Evolutionary conservation across 2,113 vertebrate species (phyloP), one percentile per base, ranked within the genome.

Genomic region (Holacanthus passer): DNA sequence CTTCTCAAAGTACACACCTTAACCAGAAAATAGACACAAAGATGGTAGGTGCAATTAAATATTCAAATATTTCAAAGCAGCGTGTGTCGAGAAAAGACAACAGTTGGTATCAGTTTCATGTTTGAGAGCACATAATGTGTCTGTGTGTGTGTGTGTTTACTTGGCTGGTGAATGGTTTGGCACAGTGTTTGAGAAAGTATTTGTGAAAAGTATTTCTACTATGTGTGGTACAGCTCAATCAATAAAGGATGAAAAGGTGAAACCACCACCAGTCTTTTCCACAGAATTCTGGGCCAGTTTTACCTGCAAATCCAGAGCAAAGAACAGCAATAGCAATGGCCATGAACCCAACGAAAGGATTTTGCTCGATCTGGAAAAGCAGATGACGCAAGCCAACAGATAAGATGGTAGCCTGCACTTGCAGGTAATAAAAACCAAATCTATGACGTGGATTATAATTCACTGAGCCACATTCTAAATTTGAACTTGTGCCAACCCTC

Each of bases 221-320:
- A 1, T 43, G 20, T 45, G 2, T 48, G 13, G 50, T 2, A n/a
- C n/a, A 29, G 39, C 24, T 32, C 24, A 55, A 22, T 29, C 7
- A 73, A 13, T 48, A 39, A 24, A 19, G 37, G 62, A 22, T 11
- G 3, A 22, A 50, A 10, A 47, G 73, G 24, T 62, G 56, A 53
- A 20, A 31, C 55, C 29, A 52, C 17, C 3, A 12, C 3, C 1
- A 52, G 47, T 16, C 0, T 31, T 53, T 39, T 59, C 3, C 14
- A 39, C 31, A 41, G 19, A 39, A 62, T 29, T 12, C 3, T 35
- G 14, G 0, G 3, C 0, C 0, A 5, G 2, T 8, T 67, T 81
- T 96, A 99, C 98, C 98, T 96, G 98, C 98, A 95, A 99, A 99
- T 91, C 98, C 98, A 59, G 98, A 99, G 79, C 98, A 99, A 10